Percentiles rank a stretch among this genome's conserved stretches.
Conservation (phyloP, 37 sponge, comb jelly and placozoan genomes). For the Axinella damicornis region DNA sequence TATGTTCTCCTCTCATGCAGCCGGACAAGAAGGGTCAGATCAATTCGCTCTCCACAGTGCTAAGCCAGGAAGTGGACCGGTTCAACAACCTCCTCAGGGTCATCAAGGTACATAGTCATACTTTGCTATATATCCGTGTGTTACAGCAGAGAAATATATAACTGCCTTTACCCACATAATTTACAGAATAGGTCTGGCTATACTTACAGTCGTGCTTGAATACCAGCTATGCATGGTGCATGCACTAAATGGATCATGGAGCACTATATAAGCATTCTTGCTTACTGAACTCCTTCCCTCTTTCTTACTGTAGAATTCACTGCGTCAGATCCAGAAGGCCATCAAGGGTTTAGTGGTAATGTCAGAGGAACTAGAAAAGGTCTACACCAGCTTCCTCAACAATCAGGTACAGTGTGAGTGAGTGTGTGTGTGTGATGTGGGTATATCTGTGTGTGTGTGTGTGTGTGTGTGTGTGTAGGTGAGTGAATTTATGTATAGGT, state of each 20-base stretch:
- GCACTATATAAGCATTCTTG: too few relatives aligned
- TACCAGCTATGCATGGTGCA: too few relatives aligned
- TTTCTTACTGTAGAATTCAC: constrained; percentile 85
- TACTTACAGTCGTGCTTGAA: too few relatives aligned
- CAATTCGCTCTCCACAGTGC: constrained; percentile 94
- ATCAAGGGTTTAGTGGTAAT: constrained; percentile 99
- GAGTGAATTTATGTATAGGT: not conserved
- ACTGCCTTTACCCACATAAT: too few relatives aligned
- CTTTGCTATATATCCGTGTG: too few relatives aligned
- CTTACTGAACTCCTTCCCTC: not conserved
- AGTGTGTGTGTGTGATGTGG: not conserved
- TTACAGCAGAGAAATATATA: too few relatives aligned
- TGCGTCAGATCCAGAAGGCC: constrained; percentile 93
- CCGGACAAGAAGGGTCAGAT: constrained; percentile 90
- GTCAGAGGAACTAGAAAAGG: constrained; percentile 95
- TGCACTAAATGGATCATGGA: too few relatives aligned
- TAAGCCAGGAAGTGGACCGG: constrained; percentile 93
- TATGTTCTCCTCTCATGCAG: constrained; percentile 7
- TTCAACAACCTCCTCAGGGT: constrained; percentile 94
- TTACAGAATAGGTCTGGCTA: too few relatives aligned
- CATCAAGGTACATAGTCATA: constrained; percentile 82
- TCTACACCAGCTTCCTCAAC: constrained; percentile 93
- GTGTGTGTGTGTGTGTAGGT: too few relatives aligned
- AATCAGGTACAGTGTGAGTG: constrained; percentile 45
- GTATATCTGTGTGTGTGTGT: constrained; percentile 2